Conservation (phyloP, 2,113 vertebrate genomes). For the cat (Felis catus) region DNA sequence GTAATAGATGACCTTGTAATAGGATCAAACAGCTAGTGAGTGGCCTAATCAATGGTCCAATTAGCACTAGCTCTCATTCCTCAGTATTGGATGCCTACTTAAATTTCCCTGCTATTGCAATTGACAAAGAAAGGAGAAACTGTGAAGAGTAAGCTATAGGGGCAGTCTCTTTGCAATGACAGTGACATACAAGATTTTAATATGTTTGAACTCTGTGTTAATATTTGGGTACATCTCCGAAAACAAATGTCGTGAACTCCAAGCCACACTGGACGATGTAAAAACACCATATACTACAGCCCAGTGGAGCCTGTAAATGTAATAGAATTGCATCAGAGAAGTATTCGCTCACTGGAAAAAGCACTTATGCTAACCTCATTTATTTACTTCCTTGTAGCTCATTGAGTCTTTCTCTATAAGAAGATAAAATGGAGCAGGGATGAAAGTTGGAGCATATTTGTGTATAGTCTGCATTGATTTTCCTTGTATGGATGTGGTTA, state of each 20-base stretch:
- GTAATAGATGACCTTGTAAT: neutral
- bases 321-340: neutral
- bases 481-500: neutral
- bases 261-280: neutral
- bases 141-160: neutral
- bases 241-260: neutral
- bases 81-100: neutral
- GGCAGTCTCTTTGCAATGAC: neutral
- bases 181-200: neutral
- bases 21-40: neutral
- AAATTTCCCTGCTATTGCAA: neutral
- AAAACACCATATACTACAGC: neutral
- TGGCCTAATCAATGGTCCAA: neutral
- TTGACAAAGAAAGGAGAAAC: neutral
- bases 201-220: conserved; percentile 7
- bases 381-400: neutral
- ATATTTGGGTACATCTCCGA: neutral
- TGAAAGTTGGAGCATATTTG: neutral
- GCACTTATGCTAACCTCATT: neutral
- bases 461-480: neutral
- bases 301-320: neutral
- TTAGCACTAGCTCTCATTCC: neutral
- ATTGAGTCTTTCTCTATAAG: neutral
- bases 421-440: neutral
- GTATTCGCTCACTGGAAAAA: neutral